Percentiles rank a stretch among this genome's conserved stretches.
phyloP scores from a whole-genome alignment of 2,797 vertebrate genomes.

The Sebastes ruberrimus region DNA sequence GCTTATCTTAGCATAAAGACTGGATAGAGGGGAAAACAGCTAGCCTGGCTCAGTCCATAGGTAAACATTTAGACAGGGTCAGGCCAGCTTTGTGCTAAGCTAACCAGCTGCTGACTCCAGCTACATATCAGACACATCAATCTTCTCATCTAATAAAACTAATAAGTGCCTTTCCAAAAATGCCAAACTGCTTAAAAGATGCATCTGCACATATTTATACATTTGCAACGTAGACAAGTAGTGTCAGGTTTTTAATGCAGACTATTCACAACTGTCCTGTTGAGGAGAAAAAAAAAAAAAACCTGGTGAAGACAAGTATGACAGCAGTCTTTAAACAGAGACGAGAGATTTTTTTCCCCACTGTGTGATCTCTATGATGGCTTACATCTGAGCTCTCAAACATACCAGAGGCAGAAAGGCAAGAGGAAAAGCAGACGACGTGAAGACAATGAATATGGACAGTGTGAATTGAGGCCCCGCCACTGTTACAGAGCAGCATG shows the following conservation, averaged over 20 bases:
- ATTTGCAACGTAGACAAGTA: neutral
- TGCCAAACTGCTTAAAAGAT: neutral
- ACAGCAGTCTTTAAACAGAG: neutral
- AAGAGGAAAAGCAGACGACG: neutral
- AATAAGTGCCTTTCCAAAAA: neutral
- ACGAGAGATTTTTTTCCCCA: neutral
- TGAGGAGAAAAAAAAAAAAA: neutral
- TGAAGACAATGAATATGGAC: constrained; percentile 22
- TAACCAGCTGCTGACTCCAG: neutral
- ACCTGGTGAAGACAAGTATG: neutral
- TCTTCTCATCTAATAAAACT: too few species aligned
- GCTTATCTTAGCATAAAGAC: too few species aligned
- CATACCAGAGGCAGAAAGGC: neutral
- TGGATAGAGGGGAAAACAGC: too few species aligned
- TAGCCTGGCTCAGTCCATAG: too few species aligned
- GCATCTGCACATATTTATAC: neutral
- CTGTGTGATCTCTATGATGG: neutral
- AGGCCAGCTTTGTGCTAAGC: neutral
- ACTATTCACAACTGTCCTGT: neutral
- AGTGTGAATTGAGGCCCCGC: constrained; percentile 6
- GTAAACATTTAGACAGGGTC: neutral
- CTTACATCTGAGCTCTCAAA: neutral
- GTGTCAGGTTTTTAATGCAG: neutral
- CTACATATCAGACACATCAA: too few species aligned
- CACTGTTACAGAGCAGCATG: constrained; percentile 22